These are phyloP conservation scores for Agrochola lota DNA, from an alignment of 2,888 invertebrate genomes.

Conservation along the genomic window DNA sequence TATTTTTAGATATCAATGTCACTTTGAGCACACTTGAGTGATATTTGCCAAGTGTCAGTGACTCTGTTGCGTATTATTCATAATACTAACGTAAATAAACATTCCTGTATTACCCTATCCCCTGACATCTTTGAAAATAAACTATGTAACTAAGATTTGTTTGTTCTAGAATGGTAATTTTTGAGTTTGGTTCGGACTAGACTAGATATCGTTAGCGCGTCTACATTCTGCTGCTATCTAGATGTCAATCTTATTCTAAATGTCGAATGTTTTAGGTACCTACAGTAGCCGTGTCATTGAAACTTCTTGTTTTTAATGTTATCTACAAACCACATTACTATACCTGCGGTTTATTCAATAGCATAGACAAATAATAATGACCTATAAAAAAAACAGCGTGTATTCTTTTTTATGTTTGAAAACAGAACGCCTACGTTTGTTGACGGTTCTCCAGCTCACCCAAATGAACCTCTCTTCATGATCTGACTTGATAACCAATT, in stretches of 20 bases:
- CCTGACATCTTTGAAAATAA: conserved; percentile 14
- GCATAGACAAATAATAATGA: conserved; percentile 35
- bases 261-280: conserved; percentile 28
- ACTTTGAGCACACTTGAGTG: conserved; percentile 75
- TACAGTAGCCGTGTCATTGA: conserved; percentile 24
- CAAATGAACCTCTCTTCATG: conserved; percentile 58
- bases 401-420: conserved; percentile 38
- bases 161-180: conserved; percentile 4
- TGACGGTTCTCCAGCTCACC: conserved; percentile 36
- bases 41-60: conserved; percentile 82
- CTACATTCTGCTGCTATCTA: conserved; percentile 32
- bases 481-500: conserved; percentile 46
- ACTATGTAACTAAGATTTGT: neutral
- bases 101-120: conserved; percentile 18
- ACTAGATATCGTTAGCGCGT: conserved; percentile 18
- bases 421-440: conserved; percentile 28
- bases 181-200: neutral
- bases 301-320: conserved; percentile 29
- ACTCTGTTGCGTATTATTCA: conserved; percentile 70
- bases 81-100: conserved; percentile 60
- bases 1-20: conserved; percentile 83
- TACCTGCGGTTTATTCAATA: conserved; percentile 39
- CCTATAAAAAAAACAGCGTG: conserved; percentile 29
- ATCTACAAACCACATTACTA: conserved; percentile 39
- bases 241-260: conserved; percentile 22